Evolutionary conservation across 2,797 vertebrate species (phyloP).

Genomic region (Arrhamphus sclerolepis): DNA sequence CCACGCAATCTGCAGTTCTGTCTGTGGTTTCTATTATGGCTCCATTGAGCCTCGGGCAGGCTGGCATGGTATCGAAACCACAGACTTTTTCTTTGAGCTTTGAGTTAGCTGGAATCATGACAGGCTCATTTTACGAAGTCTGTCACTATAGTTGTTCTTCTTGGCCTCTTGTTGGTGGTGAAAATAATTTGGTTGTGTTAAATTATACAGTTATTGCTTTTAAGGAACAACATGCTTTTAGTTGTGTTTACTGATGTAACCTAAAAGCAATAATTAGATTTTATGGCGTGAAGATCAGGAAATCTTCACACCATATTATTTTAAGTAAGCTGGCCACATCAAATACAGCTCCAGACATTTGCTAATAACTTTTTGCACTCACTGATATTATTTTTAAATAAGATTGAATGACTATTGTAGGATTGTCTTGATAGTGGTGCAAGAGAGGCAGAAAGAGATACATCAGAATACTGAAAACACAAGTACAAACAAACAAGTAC

Average conservation of each 20-base stretch:
- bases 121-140: constrained; percentile 64
- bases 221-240: constrained; percentile 15
- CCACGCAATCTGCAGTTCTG: constrained; percentile 67
- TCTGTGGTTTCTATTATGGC: constrained; percentile 74
- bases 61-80: constrained; percentile 61
- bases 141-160: constrained; percentile 44
- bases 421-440: constrained; percentile 17
- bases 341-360: constrained; percentile 17
- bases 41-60: constrained; percentile 59
- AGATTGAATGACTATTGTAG: constrained; percentile 30
- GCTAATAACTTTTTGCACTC: background rate
- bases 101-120: constrained; percentile 72
- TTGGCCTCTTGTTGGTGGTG: constrained; percentile 30
- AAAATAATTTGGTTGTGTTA: constrained; percentile 34
- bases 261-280: background rate
- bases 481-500: constrained; percentile 36
- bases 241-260: constrained; percentile 14
- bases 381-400: constrained; percentile 19
- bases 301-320: background rate
- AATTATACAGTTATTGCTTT: constrained; percentile 37
- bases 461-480: constrained; percentile 25
- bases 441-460: constrained; percentile 41
- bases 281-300: constrained; percentile 14
- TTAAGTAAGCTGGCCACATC: constrained; percentile 2
- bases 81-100: constrained; percentile 73